Evolutionary conservation across 2,113 vertebrate species (phyloP).

Genomic region (Engystomops pustulosus): DNA sequence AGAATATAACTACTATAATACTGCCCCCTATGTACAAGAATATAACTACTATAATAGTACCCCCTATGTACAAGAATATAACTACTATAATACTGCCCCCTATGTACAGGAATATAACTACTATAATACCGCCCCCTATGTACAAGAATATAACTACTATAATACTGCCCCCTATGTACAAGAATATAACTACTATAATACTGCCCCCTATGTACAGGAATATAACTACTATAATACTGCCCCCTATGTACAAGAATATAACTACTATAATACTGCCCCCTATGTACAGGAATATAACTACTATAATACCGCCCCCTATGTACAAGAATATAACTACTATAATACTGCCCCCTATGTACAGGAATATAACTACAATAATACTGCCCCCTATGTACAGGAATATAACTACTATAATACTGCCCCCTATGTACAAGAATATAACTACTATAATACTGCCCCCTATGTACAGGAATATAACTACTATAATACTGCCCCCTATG

Average conservation of each 20-base stretch:
- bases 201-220: too few species aligned
- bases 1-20: too few species aligned
- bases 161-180: not conserved
- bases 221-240: too few species aligned
- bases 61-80: conserved; percentile 23
- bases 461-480: too few species aligned
- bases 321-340: conserved; percentile 17
- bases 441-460: too few species aligned
- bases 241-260: too few species aligned
- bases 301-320: conserved; percentile 2
- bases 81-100: conserved; percentile 6
- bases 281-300: conserved; percentile 18
- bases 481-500: too few species aligned
- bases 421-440: too few species aligned
- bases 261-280: too few species aligned
- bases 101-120: conserved; percentile 24
- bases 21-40: too few species aligned
- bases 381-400: not conserved
- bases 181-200: conserved; percentile 13
- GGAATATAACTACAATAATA: conserved; percentile 15
- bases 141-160: conserved; percentile 14
- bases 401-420: too few species aligned
- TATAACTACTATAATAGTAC: too few species aligned
- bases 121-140: conserved; percentile 1
- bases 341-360: not conserved